Evolutionary conservation across 2,888 invertebrate genomes (phyloP), one percentile per base, ranked within the genome.

Genomic region (Malthinus flaveolus): DNA sequence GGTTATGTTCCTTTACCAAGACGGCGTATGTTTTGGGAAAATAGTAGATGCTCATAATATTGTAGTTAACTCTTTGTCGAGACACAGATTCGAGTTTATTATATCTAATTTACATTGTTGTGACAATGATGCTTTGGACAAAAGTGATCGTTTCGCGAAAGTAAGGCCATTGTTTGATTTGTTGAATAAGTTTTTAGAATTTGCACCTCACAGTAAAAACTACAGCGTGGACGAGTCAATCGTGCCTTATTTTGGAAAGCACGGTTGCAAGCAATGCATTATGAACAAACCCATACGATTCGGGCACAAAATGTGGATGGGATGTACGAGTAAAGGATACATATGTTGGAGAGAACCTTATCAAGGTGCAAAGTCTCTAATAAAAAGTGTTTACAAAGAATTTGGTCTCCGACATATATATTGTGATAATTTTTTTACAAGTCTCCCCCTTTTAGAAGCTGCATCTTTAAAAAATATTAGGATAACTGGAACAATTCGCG

Each of bases 221-320:
- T 66, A 70, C 60, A 68, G 70, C 55, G 56, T 74, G 54, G 75
- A 75, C 64, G 75, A 75, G 59, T 62, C 70, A 2, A 74, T 75
- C 73, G 65, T 73, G 7, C 72, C 74, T 10, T 77, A 77, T 56
- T 77, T 68, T 65, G 74, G 71, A 13, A 57, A 69, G 32, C 71
- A 72, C 64, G 66, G 67, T 12, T 68, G 68, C 49, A 71, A 72
- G 44, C 71, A 73, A 50, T 69, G 66, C 59, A 73, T 73, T 44
- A 62, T 55, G 9, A 67, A 66, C 3, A 71, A 71, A 50, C 70
- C 71, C 8, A 69, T 72, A 12, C 50, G 71, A 45, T 71, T 49
- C 50, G 62, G 70, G 2, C 72, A 66, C 59, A 73, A 70, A 59
- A 39, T 68, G 23, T 73, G 71, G 70, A 56, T 67, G 34, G 73